These are phyloP conservation scores for Paracyprichromis sp. DNA, from an alignment of 2,113 vertebrate species.

Conservation along the genomic window DNA sequence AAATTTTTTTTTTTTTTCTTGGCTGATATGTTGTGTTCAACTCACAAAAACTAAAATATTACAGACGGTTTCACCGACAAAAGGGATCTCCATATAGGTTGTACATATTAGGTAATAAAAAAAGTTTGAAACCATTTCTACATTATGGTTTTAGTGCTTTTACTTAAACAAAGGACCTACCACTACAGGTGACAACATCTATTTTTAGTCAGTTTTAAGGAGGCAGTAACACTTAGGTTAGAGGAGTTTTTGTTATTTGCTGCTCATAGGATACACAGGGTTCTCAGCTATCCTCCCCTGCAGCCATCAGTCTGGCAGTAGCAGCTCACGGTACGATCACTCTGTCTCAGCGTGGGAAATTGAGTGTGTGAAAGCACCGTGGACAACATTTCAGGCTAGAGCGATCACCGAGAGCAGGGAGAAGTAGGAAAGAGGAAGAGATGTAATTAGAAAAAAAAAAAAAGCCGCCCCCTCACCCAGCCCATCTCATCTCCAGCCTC, in stretches of 20 bases:
- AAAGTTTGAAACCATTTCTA: neutral
- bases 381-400: conserved; percentile 71
- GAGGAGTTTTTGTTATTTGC: neutral
- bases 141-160: neutral
- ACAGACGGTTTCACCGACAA: neutral
- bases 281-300: conserved; percentile 5
- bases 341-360: conserved; percentile 72
- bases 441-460: conserved; percentile 32
- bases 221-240: neutral
- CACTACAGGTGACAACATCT: neutral
- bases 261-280: neutral
- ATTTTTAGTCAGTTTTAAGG: neutral
- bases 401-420: conserved; percentile 64
- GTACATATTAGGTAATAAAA: neutral
- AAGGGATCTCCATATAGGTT: neutral
- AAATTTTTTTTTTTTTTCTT: neutral
- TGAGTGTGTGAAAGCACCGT: conserved; percentile 71
- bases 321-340: neutral
- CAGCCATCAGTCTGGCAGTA: conserved; percentile 17
- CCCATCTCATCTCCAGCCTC: conserved; percentile 34
- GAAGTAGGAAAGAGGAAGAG: conserved; percentile 69
- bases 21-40: neutral
- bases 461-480: neutral
- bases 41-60: neutral
- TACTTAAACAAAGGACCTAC: neutral